Evolutionary conservation across 2,888 invertebrate species (phyloP).

Genomic region (Oscheius onirici): DNA sequence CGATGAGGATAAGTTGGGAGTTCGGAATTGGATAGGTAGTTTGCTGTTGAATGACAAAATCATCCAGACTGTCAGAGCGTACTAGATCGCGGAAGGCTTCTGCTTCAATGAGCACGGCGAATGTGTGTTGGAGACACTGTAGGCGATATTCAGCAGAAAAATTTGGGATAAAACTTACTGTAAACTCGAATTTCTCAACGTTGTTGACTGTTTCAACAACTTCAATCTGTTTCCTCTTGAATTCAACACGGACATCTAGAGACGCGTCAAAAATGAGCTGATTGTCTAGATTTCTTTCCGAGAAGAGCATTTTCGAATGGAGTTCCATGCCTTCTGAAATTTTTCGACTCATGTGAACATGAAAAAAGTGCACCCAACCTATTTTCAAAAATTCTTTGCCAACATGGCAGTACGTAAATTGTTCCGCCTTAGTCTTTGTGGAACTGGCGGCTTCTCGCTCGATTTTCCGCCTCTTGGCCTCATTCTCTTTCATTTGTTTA

Average conservation of each 20-base stretch:
- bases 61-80: constrained; percentile 33
- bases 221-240: constrained; percentile 43
- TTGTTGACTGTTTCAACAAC: constrained; percentile 36
- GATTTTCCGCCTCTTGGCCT: constrained; percentile 40
- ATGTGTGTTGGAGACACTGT: constrained; percentile 44
- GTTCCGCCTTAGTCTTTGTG: constrained; percentile 43
- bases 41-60: constrained; percentile 38
- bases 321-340: constrained; percentile 43
- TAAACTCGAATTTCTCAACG: constrained; percentile 40
- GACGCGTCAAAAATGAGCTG: constrained; percentile 39
- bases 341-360: background rate
- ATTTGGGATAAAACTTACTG: background rate
- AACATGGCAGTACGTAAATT: constrained; percentile 45
- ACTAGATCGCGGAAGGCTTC: constrained; percentile 14
- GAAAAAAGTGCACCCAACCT: constrained; percentile 27
- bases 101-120: constrained; percentile 36
- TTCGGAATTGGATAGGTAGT: constrained; percentile 39
- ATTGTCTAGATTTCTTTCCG: constrained; percentile 43
- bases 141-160: background rate
- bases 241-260: constrained; percentile 43
- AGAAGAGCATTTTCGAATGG: constrained; percentile 27
- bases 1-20: constrained; percentile 40
- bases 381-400: constrained; percentile 35
- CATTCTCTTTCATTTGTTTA: constrained; percentile 37
- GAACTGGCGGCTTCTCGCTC: constrained; percentile 43